Conservation (phyloP, 2,888 invertebrate genomes). For the Agrenia bidenticulata region DNA sequence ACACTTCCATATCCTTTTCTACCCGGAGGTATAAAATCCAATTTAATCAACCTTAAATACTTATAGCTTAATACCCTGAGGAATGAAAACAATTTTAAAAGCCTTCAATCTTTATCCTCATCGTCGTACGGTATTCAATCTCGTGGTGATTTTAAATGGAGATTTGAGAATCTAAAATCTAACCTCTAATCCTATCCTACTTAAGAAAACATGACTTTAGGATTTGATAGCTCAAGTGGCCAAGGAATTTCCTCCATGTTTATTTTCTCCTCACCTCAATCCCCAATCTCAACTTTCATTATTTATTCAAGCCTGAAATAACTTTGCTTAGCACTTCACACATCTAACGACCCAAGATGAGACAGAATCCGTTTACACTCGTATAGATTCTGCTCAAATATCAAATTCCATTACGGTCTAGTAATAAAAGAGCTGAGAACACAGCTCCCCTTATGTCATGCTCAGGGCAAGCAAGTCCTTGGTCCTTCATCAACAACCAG, state of each 20-base stretch:
- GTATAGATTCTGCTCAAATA: too few relatives aligned
- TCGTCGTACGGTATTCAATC: neutral
- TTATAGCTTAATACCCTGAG: neutral
- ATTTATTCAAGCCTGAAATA: constrained; percentile 26
- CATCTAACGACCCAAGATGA: neutral
- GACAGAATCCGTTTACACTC: too few relatives aligned
- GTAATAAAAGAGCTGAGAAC: neutral
- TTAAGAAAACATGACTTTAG: constrained; percentile 21
- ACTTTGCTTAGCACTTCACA: constrained; percentile 21
- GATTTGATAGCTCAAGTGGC: constrained; percentile 10
- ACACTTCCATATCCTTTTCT: neutral
- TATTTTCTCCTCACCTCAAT: constrained; percentile 8
- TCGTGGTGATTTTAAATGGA: neutral
- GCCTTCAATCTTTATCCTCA: neutral
- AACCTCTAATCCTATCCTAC: constrained; percentile 16
- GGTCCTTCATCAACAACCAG: neutral
- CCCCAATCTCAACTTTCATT: constrained; percentile 9
- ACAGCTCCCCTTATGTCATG: neutral
- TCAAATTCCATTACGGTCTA: neutral
- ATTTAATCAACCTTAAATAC: neutral
- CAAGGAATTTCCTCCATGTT: constrained; percentile 14
- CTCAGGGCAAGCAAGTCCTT: neutral
- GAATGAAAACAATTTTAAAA: neutral
- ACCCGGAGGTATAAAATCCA: constrained; percentile 10
- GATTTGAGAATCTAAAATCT: neutral